Evolutionary conservation across 2,888 invertebrate species (phyloP).

Genomic region (Eupeodes luniger): DNA sequence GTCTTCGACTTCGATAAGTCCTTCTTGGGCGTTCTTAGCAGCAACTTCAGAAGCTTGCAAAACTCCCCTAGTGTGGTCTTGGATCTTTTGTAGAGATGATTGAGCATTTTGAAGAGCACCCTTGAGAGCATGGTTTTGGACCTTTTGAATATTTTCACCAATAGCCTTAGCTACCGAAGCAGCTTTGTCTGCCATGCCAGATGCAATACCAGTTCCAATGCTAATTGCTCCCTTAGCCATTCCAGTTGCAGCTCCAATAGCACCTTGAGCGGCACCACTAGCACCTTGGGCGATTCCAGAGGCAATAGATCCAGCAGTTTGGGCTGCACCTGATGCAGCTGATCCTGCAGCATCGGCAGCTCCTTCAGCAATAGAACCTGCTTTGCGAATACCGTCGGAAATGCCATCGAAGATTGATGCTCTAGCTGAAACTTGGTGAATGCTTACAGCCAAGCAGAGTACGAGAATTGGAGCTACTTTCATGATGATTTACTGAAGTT

Average conservation of each 20-base stretch:
- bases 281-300: slow-evolving; percentile 3
- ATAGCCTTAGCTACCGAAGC: neutral
- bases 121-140: slow-evolving; percentile 5
- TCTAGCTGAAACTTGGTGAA: slow-evolving; percentile 29
- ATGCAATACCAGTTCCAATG: neutral
- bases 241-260: neutral
- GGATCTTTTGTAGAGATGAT: neutral
- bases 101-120: slow-evolving; percentile 16
- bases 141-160: neutral
- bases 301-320: slow-evolving; percentile 26
- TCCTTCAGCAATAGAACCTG: slow-evolving; percentile 29
- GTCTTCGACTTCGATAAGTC: slow-evolving; percentile 18
- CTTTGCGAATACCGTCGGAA: neutral
- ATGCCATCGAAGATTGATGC: slow-evolving; percentile 30
- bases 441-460: slow-evolving; percentile 50
- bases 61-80: neutral
- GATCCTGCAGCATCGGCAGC: slow-evolving; percentile 17
- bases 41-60: slow-evolving; percentile 39
- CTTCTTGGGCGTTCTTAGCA: neutral
- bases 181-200: slow-evolving; percentile 1
- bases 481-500: slow-evolving; percentile 34
- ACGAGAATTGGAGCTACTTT: slow-evolving; percentile 49
- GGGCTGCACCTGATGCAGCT: slow-evolving; percentile 13
- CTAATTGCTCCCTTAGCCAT: slow-evolving; percentile 24
- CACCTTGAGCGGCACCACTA: slow-evolving; percentile 24